Percentiles rank a stretch among this genome's conserved stretches.
Conservation (phyloP, 1,140 invertebrate species). For the Heterodera carotae region DNA sequence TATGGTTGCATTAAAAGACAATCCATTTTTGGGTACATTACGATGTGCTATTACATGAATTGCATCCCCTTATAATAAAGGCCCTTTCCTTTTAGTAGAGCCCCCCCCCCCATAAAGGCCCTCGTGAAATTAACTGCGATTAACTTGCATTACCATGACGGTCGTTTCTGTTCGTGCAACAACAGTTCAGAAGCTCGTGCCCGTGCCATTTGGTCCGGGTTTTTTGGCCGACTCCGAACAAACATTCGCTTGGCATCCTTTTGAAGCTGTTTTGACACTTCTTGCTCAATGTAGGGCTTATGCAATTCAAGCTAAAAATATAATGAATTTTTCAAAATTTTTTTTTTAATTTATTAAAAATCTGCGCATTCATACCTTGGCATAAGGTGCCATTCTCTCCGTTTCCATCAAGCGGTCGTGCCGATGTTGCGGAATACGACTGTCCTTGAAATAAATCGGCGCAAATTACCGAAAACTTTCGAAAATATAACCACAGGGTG, state of each 20-base stretch:
- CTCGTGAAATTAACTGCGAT: too few relatives aligned
- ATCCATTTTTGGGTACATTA: too few relatives aligned
- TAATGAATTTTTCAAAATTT: neutral
- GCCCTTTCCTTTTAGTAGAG: too few relatives aligned
- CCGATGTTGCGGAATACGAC: constrained; percentile 12
- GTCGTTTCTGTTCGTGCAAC: neutral
- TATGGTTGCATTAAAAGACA: too few relatives aligned
- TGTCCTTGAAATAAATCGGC: constrained; percentile 10
- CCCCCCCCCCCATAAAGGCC: too few relatives aligned
- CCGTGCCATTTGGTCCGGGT: constrained; percentile 12
- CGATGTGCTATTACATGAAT: too few relatives aligned
- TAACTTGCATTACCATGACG: constrained; percentile 15
- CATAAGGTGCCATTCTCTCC: constrained; percentile 10
- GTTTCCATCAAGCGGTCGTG: constrained; percentile 4
- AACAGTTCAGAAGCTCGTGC: constrained; percentile 8
- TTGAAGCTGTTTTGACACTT: constrained; percentile 22
- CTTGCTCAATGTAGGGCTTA: constrained; percentile 16
- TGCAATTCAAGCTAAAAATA: constrained; percentile 15
- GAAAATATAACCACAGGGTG: too few relatives aligned
- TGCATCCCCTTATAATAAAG: too few relatives aligned
- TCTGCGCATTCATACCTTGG: neutral
- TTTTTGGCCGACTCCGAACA: neutral
- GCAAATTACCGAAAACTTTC: too few relatives aligned
- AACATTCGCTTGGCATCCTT: neutral
- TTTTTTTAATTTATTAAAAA: neutral